A percentile compares a stretch with the other conserved stretches of the same genome.
These are phyloP conservation scores for Epinephelus cyanopodus DNA, from an alignment of 2,113 vertebrate genomes.

Conservation along the genomic window DNA sequence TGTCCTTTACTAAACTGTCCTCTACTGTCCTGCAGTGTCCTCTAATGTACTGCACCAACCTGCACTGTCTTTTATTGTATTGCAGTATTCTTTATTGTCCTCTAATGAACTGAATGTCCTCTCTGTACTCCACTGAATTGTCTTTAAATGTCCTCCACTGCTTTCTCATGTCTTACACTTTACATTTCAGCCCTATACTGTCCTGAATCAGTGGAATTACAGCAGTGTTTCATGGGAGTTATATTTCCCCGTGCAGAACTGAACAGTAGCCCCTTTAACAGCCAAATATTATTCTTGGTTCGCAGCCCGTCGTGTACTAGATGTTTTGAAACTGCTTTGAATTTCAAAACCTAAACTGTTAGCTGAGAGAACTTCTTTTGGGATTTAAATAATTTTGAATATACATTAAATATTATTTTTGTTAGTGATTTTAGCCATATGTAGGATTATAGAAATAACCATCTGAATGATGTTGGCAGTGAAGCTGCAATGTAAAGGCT, in stretches of 20 bases:
- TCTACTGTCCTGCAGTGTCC: not conserved
- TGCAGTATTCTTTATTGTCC: not conserved
- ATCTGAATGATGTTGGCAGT: not conserved
- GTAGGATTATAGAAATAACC: not conserved
- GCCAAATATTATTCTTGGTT: slow-evolving; percentile 46
- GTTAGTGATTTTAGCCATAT: not conserved
- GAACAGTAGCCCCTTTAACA: slow-evolving; percentile 40
- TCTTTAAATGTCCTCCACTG: not conserved
- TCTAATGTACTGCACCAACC: not conserved
- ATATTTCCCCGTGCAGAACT: not conserved
- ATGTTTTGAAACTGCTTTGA: slow-evolving; percentile 34
- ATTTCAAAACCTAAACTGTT: slow-evolving; percentile 31
- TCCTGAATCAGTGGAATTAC: not conserved
- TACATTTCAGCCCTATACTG: not conserved
- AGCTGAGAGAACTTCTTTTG: slow-evolving; percentile 21
- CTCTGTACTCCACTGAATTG: not conserved
- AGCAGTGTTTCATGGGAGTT: slow-evolving; percentile 13
- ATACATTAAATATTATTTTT: not conserved
- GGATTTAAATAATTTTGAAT: not conserved
- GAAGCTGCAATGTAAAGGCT: not conserved
- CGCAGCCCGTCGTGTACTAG: slow-evolving; percentile 4
- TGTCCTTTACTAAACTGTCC: not conserved
- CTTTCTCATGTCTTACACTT: not conserved
- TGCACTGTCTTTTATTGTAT: not conserved
- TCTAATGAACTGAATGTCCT: not conserved